Conservation (phyloP, 2,888 invertebrate genomes). For the Drosophila macrothrix region DNA sequence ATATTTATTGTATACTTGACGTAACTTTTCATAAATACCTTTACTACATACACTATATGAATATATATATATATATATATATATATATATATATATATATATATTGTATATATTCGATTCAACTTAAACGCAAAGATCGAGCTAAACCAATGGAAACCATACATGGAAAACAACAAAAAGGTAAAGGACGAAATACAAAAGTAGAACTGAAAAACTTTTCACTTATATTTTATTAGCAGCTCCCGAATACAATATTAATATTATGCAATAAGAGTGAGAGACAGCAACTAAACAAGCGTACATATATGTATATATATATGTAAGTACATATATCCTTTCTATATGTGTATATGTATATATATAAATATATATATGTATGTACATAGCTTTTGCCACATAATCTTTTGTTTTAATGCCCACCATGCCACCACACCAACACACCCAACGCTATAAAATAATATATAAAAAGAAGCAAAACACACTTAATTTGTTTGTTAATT, state of each 20-base stretch:
- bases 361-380: neutral
- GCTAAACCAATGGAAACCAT: slow-evolving; percentile 53
- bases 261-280: slow-evolving; percentile 57
- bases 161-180: slow-evolving; percentile 5
- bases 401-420: slow-evolving; percentile 42
- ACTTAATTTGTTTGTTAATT: slow-evolving; percentile 74
- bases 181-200: slow-evolving; percentile 12
- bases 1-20: slow-evolving; percentile 51
- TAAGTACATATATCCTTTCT: neutral
- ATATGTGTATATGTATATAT: neutral
- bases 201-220: slow-evolving; percentile 50
- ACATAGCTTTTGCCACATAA: slow-evolving; percentile 19
- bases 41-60: slow-evolving; percentile 41
- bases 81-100: slow-evolving; percentile 11
- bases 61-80: neutral
- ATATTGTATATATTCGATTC: slow-evolving; percentile 35
- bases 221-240: slow-evolving; percentile 56
- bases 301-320: slow-evolving; percentile 3
- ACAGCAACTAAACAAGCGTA: slow-evolving; percentile 34
- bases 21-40: slow-evolving; percentile 61
- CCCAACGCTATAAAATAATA: slow-evolving; percentile 42
- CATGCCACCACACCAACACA: slow-evolving; percentile 38
- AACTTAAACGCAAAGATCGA: slow-evolving; percentile 47
- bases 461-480: slow-evolving; percentile 8
- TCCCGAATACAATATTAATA: slow-evolving; percentile 38